Percentiles rank a stretch among this genome's conserved stretches.
Conservation (phyloP, 2,113 vertebrate species). For the Lamprotornis superbus region DNA sequence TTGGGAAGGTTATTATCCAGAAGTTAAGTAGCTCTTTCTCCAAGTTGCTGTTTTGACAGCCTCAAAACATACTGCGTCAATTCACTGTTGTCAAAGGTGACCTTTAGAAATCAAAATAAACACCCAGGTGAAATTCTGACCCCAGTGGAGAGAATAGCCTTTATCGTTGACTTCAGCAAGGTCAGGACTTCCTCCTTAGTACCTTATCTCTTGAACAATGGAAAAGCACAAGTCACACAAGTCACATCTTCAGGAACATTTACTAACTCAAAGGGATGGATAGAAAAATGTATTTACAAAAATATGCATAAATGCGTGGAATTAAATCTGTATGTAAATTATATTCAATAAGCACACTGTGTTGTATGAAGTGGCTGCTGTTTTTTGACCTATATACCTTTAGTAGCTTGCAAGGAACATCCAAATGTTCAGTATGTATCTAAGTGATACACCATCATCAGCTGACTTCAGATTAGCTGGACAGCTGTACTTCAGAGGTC, state of each 20-base stretch:
- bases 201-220: not conserved
- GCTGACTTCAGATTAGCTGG: not conserved
- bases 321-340: not conserved
- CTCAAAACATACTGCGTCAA: constrained; percentile 1
- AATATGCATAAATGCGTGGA: not conserved
- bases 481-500: not conserved
- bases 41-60: constrained; percentile 51
- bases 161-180: constrained; percentile 5
- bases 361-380: not conserved
- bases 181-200: constrained; percentile 22
- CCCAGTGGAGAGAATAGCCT: not conserved
- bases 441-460: not conserved
- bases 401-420: not conserved
- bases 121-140: constrained; percentile 45
- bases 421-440: not conserved
- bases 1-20: constrained; percentile 15
- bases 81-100: not conserved
- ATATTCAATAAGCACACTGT: not conserved
- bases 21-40: constrained; percentile 1
- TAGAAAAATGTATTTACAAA: not conserved
- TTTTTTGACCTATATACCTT: not conserved
- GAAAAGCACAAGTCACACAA: not conserved
- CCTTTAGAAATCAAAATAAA: constrained; percentile 39
- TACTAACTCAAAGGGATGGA: not conserved
- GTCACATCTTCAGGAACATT: not conserved